A percentile compares a stretch with the other conserved stretches of the same genome.
Evolutionary conservation across 2,888 invertebrate genomes (phyloP).

Genomic region (Scaptomyza reducta): DNA sequence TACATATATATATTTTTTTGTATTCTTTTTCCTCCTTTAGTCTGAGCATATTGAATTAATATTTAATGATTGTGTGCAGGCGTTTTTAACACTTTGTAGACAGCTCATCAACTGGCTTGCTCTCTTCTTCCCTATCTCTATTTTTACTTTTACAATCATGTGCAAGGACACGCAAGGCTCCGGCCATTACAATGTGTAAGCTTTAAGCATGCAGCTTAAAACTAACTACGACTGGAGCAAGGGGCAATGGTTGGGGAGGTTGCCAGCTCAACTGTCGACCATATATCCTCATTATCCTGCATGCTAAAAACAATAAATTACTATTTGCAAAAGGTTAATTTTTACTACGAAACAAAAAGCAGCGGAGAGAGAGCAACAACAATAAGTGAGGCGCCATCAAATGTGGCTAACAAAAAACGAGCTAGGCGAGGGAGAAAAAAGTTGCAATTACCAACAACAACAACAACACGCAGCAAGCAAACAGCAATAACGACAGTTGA

Average conservation of each 20-base stretch:
- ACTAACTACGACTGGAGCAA: background rate
- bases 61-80: slow-evolving; percentile 74
- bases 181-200: slow-evolving; percentile 59
- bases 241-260: background rate
- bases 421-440: slow-evolving; percentile 34
- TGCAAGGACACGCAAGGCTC: slow-evolving; percentile 68
- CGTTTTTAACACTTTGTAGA: slow-evolving; percentile 75
- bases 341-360: slow-evolving; percentile 63
- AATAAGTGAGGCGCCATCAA: slow-evolving; percentile 42
- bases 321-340: slow-evolving; percentile 79
- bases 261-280: slow-evolving; percentile 21
- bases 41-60: slow-evolving; percentile 55
- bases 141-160: slow-evolving; percentile 62
- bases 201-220: slow-evolving; percentile 36
- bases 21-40: slow-evolving; percentile 21
- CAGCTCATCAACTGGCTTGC: slow-evolving; percentile 28
- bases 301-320: slow-evolving; percentile 78
- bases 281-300: slow-evolving; percentile 75
- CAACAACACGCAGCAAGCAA: slow-evolving; percentile 22
- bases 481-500: slow-evolving; percentile 18
- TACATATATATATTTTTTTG: slow-evolving; percentile 2
- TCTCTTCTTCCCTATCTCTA: background rate
- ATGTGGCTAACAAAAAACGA: slow-evolving; percentile 45
- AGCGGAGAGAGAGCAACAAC: slow-evolving; percentile 5
- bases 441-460: slow-evolving; percentile 65